phyloP scores from a whole-genome alignment of 1,140 invertebrate species.

The Lamellibrachia luymesi region DNA sequence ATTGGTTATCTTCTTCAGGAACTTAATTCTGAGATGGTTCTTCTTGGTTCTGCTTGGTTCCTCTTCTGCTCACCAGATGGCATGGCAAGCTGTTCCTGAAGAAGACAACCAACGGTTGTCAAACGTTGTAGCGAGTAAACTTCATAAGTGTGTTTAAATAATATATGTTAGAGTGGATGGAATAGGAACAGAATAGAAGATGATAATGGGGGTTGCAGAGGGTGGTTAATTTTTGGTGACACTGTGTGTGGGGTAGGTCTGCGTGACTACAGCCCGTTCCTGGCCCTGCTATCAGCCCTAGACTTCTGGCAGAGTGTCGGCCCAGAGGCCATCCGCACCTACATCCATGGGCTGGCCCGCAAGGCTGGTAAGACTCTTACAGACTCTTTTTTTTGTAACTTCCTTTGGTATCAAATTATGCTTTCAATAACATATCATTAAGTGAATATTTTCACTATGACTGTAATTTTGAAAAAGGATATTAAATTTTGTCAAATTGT shows the following conservation, averaged over 20 bases:
- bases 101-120: too few species aligned
- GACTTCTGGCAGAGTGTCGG: slow-evolving; percentile 49
- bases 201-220: not conserved
- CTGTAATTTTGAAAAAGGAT: not conserved
- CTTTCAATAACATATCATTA: not conserved
- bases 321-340: slow-evolving; percentile 34
- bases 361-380: slow-evolving; percentile 40
- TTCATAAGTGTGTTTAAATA: too few species aligned
- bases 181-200: not conserved
- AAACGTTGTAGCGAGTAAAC: too few species aligned
- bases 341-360: slow-evolving; percentile 38
- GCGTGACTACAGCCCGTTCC: slow-evolving; percentile 50
- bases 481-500: too few species aligned
- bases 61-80: too few species aligned
- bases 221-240: not conserved
- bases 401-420: not conserved
- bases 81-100: too few species aligned
- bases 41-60: too few species aligned
- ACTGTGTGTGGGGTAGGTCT: slow-evolving; percentile 40
- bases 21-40: too few species aligned
- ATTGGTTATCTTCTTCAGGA: too few species aligned
- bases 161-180: not conserved
- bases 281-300: slow-evolving; percentile 46
- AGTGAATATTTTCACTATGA: not conserved
- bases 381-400: not conserved